Percentiles rank a stretch among this genome's conserved stretches.
phyloP scores from a whole-genome alignment of 2,888 invertebrate genomes.

The Gnatocerus cornutus region DNA sequence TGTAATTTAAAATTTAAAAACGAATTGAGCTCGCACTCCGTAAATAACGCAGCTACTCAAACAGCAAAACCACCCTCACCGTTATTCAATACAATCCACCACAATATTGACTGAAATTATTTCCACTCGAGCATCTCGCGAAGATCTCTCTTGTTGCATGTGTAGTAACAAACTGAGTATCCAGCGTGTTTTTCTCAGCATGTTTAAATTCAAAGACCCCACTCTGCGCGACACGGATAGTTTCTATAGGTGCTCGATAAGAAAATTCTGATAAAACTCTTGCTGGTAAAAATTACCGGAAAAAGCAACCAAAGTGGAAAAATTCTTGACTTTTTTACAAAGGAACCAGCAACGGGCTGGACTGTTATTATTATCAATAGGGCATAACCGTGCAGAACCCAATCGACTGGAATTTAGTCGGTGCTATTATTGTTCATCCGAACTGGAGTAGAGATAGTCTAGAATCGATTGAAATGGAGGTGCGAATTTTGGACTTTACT shows the following conservation, averaged over 20 bases:
- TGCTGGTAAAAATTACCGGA: background rate
- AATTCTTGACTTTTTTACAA: conserved; percentile 6
- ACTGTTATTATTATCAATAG: background rate
- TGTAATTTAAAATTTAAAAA: too few relatives aligned
- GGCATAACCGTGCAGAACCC: conserved; percentile 18
- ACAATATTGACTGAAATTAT: conserved; percentile 2
- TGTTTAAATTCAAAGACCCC: conserved; percentile 28
- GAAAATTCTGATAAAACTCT: conserved; percentile 3
- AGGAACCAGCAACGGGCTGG: conserved; percentile 1
- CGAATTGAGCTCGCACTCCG: background rate
- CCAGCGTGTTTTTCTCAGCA: conserved; percentile 17
- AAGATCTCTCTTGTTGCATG: conserved; percentile 9
- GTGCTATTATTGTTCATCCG: conserved; percentile 36
- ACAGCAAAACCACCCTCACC: background rate
- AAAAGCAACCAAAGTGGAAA: background rate
- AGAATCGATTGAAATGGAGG: conserved; percentile 2
- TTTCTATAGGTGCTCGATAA: conserved; percentile 8
- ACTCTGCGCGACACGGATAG: conserved; percentile 33
- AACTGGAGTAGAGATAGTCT: background rate
- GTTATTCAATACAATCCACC: conserved; percentile 4
- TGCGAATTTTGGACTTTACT: background rate
- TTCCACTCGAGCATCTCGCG: conserved; percentile 12
- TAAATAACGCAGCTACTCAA: background rate
- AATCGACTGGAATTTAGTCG: conserved; percentile 43
- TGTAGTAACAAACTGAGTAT: conserved; percentile 20